Percentiles rank a stretch among this genome's conserved stretches.
These are phyloP conservation scores for Andrena bicolor DNA, from an alignment of 2,888 invertebrate genomes.

Conservation along the genomic window DNA sequence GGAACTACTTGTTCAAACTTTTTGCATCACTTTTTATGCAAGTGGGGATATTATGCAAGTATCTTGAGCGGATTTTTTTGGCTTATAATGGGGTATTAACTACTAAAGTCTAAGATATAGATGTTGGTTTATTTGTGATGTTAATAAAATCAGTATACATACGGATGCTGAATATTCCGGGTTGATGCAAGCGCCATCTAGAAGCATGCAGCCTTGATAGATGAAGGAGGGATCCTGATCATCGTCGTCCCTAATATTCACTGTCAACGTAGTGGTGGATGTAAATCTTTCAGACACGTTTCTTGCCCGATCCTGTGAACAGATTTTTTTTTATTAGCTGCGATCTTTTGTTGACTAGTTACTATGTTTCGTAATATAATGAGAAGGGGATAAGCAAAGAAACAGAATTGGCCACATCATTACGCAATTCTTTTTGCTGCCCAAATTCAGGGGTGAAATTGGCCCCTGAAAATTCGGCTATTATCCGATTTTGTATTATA, in stretches of 20 bases:
- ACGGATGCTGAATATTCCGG: slow-evolving; percentile 94
- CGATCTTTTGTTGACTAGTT: too few relatives aligned
- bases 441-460: too few relatives aligned
- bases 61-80: too few relatives aligned
- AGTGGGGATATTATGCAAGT: too few relatives aligned
- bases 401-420: too few relatives aligned
- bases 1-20: too few relatives aligned
- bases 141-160: slow-evolving; percentile 82
- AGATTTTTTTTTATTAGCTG: background rate
- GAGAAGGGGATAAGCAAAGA: too few relatives aligned
- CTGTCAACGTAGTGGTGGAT: slow-evolving; percentile 93
- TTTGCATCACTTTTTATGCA: too few relatives aligned
- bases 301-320: slow-evolving; percentile 92
- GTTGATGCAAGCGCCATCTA: slow-evolving; percentile 94
- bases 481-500: too few relatives aligned
- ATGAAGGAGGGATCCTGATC: slow-evolving; percentile 97
- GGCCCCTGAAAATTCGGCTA: too few relatives aligned
- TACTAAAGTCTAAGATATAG: background rate
- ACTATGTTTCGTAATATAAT: too few relatives aligned
- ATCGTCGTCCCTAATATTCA: slow-evolving; percentile 95
- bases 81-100: background rate
- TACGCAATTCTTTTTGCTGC: too few relatives aligned
- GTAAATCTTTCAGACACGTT: slow-evolving; percentile 92
- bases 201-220: slow-evolving; percentile 93
- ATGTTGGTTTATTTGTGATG: background rate